phyloP scores from a whole-genome alignment of 2,888 invertebrate species.

The Marasmarcha lunaedactyla region DNA sequence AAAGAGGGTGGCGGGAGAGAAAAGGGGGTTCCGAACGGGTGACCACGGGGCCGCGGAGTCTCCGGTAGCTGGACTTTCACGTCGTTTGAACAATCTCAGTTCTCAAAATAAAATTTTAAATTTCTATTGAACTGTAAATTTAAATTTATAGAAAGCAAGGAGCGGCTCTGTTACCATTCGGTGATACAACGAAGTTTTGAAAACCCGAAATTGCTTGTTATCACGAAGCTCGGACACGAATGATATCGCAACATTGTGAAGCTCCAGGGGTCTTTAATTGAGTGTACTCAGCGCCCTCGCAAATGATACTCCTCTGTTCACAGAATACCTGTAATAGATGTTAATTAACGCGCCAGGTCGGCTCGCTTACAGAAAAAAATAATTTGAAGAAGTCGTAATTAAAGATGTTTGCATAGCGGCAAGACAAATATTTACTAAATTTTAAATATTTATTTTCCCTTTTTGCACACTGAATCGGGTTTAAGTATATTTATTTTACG shows the following conservation, averaged over 20 bases:
- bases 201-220: too few relatives aligned
- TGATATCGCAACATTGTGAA: constrained; percentile 9
- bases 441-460: constrained; percentile 61
- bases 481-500: constrained; percentile 65
- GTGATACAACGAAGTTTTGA: too few relatives aligned
- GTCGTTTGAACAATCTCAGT: constrained; percentile 12
- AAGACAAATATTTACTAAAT: constrained; percentile 68
- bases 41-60: constrained; percentile 64
- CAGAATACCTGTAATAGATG: constrained; percentile 67
- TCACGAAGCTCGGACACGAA: constrained; percentile 6
- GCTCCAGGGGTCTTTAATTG: constrained; percentile 48
- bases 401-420: constrained; percentile 68
- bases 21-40: constrained; percentile 60
- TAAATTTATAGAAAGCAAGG: too few relatives aligned
- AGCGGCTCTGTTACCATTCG: too few relatives aligned
- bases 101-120: constrained; percentile 1
- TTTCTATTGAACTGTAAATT: too few relatives aligned
- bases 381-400: constrained; percentile 68
- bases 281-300: constrained; percentile 65
- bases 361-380: constrained; percentile 57
- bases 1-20: constrained; percentile 58
- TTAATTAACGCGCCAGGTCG: constrained; percentile 59
- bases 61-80: constrained; percentile 28
- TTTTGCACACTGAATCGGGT: constrained; percentile 48
- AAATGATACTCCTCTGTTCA: constrained; percentile 62